phyloP scores from a whole-genome alignment of 2,888 invertebrate genomes.

The Elegia similella region DNA sequence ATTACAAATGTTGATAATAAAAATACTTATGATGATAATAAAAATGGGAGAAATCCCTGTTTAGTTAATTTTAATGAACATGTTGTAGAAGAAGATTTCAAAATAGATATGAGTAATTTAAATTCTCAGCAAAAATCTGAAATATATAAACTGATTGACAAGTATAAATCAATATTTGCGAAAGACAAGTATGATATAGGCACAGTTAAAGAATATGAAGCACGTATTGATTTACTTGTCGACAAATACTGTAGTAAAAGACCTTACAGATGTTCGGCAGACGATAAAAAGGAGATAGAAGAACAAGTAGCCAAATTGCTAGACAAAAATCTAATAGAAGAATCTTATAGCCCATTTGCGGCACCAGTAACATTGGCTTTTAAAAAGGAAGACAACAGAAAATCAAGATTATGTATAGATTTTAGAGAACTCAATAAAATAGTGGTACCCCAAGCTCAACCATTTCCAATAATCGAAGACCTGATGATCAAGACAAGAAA shows the following conservation, averaged over 20 bases:
- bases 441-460: conserved; percentile 39
- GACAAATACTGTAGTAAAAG: conserved; percentile 34
- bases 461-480: conserved; percentile 43
- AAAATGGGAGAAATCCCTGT: not conserved
- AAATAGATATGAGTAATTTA: conserved; percentile 21
- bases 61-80: conserved; percentile 21
- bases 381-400: conserved; percentile 30
- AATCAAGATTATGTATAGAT: conserved; percentile 38
- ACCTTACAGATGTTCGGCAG: conserved; percentile 26
- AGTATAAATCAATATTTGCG: conserved; percentile 24
- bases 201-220: conserved; percentile 32
- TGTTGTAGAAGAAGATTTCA: conserved; percentile 24
- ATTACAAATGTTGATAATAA: not conserved
- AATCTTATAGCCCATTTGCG: conserved; percentile 30
- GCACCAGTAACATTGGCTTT: conserved; percentile 33
- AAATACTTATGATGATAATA: not conserved
- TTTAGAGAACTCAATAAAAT: conserved; percentile 41
- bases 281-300: conserved; percentile 28
- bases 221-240: conserved; percentile 28
- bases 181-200: conserved; percentile 31
- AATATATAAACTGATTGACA: conserved; percentile 24
- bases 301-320: conserved; percentile 26
- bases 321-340: conserved; percentile 25
- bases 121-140: conserved; percentile 20
- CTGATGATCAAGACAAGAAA: conserved; percentile 39